phyloP scores from a whole-genome alignment of 2,797 vertebrate genomes.

The Lacerta agilis region DNA sequence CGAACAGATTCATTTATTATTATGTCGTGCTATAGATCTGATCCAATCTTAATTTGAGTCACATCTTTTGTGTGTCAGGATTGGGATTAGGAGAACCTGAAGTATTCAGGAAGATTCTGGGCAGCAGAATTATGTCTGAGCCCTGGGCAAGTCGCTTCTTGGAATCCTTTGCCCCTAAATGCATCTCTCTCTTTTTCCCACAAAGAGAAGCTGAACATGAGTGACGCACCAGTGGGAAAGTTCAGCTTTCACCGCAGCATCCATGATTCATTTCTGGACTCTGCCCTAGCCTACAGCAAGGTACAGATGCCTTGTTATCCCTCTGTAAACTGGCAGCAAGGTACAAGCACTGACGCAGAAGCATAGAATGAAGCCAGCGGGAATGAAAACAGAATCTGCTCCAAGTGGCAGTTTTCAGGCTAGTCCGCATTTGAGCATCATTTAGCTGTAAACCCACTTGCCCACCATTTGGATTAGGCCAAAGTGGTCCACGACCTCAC shows the following conservation, averaged over 20 bases:
- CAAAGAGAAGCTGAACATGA: background rate
- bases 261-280: constrained; percentile 1
- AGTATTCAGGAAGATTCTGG: too few relatives aligned
- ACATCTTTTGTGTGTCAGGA: too few relatives aligned
- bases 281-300: background rate
- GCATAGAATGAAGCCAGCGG: background rate
- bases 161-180: background rate
- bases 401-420: background rate
- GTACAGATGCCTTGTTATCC: background rate
- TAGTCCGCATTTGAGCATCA: too few relatives aligned
- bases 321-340: background rate
- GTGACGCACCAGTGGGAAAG: background rate
- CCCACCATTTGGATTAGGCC: too few relatives aligned
- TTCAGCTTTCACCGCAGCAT: background rate
- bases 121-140: too few relatives aligned
- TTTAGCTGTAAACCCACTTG: too few relatives aligned
- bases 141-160: too few relatives aligned
- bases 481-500: too few relatives aligned
- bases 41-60: too few relatives aligned
- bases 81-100: too few relatives aligned
- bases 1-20: too few relatives aligned
- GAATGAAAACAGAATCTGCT: background rate
- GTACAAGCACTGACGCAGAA: background rate
- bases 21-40: too few relatives aligned
- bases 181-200: background rate